Percentiles rank a stretch among this genome's conserved stretches.
These are phyloP conservation scores for Drosophila oshimai DNA, from an alignment of 1,140 invertebrate species.

Conservation along the genomic window DNA sequence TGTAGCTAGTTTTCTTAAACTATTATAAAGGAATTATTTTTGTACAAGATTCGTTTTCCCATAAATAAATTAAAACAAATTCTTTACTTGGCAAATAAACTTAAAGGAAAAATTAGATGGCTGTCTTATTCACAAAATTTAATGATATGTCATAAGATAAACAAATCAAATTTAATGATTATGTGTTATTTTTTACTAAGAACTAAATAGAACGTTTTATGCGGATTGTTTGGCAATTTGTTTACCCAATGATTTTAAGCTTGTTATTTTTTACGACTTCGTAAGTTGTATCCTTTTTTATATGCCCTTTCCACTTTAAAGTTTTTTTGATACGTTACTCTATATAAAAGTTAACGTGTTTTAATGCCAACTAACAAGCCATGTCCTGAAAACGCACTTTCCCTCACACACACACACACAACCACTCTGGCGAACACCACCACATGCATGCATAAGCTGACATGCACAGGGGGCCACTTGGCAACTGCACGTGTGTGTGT, in stretches of 20 bases:
- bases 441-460: constrained; percentile 10
- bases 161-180: too few species aligned
- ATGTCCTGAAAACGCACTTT: constrained; percentile 20
- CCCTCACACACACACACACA: not conserved
- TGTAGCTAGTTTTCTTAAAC: too few species aligned
- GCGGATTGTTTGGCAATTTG: too few species aligned
- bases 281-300: not conserved
- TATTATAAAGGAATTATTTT: too few species aligned
- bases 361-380: constrained; percentile 54
- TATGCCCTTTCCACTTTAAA: not conserved
- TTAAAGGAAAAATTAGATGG: not conserved
- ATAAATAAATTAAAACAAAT: not conserved
- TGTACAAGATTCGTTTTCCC: too few species aligned
- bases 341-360: constrained; percentile 47
- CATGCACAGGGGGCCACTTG: constrained; percentile 65
- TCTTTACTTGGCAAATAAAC: too few species aligned
- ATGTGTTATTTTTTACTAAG: too few species aligned
- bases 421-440: not conserved
- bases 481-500: constrained; percentile 24
- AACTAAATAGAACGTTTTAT: too few species aligned
- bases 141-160: too few species aligned
- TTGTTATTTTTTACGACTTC: not conserved
- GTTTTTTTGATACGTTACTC: constrained; percentile 16
- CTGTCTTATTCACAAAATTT: too few species aligned
- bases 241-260: not conserved